These are phyloP conservation scores for Spea bombifrons DNA, from an alignment of 2,113 vertebrate genomes.

Conservation along the genomic window DNA sequence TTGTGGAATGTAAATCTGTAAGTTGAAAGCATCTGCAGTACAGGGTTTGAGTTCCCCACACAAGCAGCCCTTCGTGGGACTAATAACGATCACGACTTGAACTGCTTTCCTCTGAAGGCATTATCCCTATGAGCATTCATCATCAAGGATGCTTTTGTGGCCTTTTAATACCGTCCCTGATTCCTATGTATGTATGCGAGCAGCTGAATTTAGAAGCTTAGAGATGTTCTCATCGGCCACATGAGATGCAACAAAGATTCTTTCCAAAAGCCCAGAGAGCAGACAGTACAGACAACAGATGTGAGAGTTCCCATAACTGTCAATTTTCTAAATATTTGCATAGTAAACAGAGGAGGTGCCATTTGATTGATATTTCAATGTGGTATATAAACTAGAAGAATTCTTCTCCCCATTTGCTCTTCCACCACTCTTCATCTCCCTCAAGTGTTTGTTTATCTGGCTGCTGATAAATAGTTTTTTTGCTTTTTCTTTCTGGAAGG, in stretches of 20 bases:
- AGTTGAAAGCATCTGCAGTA: no score
- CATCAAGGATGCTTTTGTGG: slow-evolving; percentile 32
- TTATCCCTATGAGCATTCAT: neutral
- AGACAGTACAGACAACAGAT: slow-evolving; percentile 72
- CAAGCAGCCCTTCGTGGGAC: no score
- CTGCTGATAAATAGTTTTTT: slow-evolving; percentile 51
- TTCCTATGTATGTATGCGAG: slow-evolving; percentile 43
- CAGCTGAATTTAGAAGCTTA: slow-evolving; percentile 71
- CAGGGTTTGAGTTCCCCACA: no score
- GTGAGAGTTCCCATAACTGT: slow-evolving; percentile 69
- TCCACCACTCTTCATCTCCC: slow-evolving; percentile 61
- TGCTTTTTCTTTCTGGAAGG: slow-evolving; percentile 50
- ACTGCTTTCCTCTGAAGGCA: neutral
- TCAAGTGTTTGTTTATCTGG: slow-evolving; percentile 51
- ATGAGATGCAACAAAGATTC: slow-evolving; percentile 72
- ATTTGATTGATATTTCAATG: slow-evolving; percentile 61
- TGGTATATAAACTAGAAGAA: slow-evolving; percentile 68
- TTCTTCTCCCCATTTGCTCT: slow-evolving; percentile 64
- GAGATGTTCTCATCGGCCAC: slow-evolving; percentile 70
- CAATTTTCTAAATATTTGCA: slow-evolving; percentile 67
- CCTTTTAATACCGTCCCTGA: slow-evolving; percentile 33
- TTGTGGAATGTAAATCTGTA: no score
- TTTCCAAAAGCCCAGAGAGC: slow-evolving; percentile 72
- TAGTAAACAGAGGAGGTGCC: slow-evolving; percentile 68
- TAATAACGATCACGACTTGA: neutral